A percentile compares a stretch with the other conserved stretches of the same genome.
Conservation (phyloP, 2,797 vertebrate genomes). For the Prunella strophiata region DNA sequence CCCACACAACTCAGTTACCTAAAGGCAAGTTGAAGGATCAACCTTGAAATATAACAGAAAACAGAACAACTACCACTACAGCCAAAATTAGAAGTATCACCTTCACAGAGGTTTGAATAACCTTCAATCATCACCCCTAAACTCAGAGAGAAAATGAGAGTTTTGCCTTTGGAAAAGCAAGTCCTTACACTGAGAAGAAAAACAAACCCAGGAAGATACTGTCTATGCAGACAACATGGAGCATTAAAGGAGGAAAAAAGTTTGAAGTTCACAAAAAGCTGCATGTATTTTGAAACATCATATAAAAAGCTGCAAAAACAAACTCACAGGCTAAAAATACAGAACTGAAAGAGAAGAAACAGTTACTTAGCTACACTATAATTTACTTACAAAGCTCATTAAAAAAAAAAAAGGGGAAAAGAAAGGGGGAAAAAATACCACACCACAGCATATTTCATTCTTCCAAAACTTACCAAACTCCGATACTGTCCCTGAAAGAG, state of each 20-base stretch:
- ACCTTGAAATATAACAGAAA: neutral
- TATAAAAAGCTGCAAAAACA: neutral
- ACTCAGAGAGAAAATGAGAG: neutral
- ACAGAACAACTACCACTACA: neutral
- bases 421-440: rapidly evolving
- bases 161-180: neutral
- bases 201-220: neutral
- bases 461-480: constrained; percentile 88
- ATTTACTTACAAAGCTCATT: neutral
- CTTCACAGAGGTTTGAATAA: neutral
- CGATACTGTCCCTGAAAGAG: constrained; percentile 94
- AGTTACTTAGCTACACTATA: neutral
- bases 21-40: neutral
- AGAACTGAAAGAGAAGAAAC: neutral
- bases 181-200: neutral
- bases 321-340: neutral
- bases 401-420: neutral
- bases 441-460: neutral
- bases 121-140: neutral
- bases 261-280: neutral
- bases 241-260: neutral
- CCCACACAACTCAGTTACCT: neutral
- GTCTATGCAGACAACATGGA: neutral
- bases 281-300: neutral
- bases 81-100: neutral